phyloP scores from a whole-genome alignment of 2,797 vertebrate species.

The Denticeps clupeoides region DNA sequence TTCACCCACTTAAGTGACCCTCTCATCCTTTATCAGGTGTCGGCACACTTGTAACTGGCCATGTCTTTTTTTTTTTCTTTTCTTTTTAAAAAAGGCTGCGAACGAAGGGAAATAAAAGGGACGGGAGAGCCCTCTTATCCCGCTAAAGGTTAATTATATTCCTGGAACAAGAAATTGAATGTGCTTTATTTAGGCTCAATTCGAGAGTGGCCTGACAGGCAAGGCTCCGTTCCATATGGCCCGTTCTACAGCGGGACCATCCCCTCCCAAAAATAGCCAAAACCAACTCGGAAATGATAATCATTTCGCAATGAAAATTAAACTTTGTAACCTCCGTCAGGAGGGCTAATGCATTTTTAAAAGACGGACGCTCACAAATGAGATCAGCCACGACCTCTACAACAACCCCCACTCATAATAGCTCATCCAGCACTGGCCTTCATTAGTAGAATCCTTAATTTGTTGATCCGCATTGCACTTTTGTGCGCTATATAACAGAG shows the following conservation, averaged over 20 bases:
- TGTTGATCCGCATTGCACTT: background rate
- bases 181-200: conserved; percentile 29
- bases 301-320: conserved; percentile 4
- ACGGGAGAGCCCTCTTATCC: conserved; percentile 25
- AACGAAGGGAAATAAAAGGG: conserved; percentile 15
- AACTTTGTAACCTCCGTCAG: conserved; percentile 1
- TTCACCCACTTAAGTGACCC: conserved; percentile 21
- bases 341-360: conserved; percentile 1
- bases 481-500: background rate
- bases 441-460: conserved; percentile 5
- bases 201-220: conserved; percentile 4
- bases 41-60: conserved; percentile 18
- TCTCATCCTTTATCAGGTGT: conserved; percentile 24
- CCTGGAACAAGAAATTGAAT: conserved; percentile 29
- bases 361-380: background rate
- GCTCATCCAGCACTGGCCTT: background rate
- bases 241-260: background rate
- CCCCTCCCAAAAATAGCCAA: background rate
- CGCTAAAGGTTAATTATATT: conserved; percentile 35
- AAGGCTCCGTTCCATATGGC: background rate
- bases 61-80: conserved; percentile 29
- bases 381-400: background rate
- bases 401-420: background rate
- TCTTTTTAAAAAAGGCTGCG: no score
- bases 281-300: background rate